These are phyloP conservation scores for Dicrurus megarhynchus DNA, from an alignment of 2,113 vertebrate genomes.

Conservation along the genomic window DNA sequence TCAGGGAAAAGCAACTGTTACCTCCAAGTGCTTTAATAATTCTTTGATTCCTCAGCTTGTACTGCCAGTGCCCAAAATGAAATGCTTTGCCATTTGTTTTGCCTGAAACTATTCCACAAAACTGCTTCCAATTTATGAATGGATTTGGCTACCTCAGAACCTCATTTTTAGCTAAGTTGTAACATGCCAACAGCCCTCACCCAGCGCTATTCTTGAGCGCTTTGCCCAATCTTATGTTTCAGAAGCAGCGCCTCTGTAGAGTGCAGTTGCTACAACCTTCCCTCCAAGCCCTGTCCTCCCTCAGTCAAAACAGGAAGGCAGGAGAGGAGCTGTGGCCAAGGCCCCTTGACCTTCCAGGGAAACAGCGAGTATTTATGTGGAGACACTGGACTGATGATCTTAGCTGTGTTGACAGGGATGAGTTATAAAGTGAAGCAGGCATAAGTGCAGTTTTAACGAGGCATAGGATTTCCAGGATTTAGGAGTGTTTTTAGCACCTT, in stretches of 20 bases:
- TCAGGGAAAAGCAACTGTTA: conserved; percentile 34
- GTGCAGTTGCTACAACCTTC: conserved; percentile 24
- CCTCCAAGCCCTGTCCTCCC: conserved; percentile 19
- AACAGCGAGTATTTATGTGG: conserved; percentile 2
- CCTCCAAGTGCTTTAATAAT: conserved; percentile 53
- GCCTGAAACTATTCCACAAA: conserved; percentile 67
- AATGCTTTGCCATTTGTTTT: conserved; percentile 61
- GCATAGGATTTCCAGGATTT: conserved; percentile 58
- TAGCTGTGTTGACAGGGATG: conserved; percentile 55
- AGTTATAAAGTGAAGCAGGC: conserved; percentile 35
- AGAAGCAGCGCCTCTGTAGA: not conserved
- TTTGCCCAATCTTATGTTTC: conserved; percentile 50
- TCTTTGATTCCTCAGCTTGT: conserved; percentile 60
- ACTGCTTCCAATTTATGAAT: conserved; percentile 64
- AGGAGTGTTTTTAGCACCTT: conserved; percentile 39
- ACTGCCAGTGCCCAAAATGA: conserved; percentile 63
- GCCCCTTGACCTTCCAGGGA: conserved; percentile 57
- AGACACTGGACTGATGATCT: not conserved
- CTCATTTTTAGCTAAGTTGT: conserved; percentile 22
- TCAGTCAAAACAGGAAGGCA: conserved; percentile 59
- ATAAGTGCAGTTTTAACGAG: conserved; percentile 33
- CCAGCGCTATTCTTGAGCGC: conserved; percentile 10
- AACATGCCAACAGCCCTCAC: conserved; percentile 53
- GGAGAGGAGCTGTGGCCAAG: conserved; percentile 18
- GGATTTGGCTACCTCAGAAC: conserved; percentile 62